These are phyloP conservation scores for Leptinotarsa texana DNA, from an alignment of 1,140 invertebrate species.

Conservation along the genomic window DNA sequence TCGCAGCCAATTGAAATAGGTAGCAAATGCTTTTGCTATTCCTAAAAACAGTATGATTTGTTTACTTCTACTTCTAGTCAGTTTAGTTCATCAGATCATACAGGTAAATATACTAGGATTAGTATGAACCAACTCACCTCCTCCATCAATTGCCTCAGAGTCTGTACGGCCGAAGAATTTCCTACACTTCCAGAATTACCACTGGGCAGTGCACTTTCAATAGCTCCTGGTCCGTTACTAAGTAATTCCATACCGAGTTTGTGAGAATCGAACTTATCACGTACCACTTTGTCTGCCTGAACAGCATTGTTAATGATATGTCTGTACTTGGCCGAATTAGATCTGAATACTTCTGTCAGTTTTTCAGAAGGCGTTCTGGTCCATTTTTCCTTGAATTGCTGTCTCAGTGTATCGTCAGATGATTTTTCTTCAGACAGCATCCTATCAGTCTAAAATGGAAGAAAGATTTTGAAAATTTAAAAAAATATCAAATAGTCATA, in stretches of 20 bases:
- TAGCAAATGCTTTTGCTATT: too few species aligned
- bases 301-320: slow-evolving; percentile 92
- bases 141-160: slow-evolving; percentile 81
- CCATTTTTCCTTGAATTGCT: slow-evolving; percentile 93
- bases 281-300: slow-evolving; percentile 71
- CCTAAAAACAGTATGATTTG: background rate
- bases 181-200: slow-evolving; percentile 57
- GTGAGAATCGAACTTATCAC: slow-evolving; percentile 83
- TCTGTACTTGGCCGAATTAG: slow-evolving; percentile 88
- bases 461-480: too few species aligned
- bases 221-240: slow-evolving; percentile 70
- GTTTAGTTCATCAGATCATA: too few species aligned
- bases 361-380: slow-evolving; percentile 83
- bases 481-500: too few species aligned
- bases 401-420: slow-evolving; percentile 84
- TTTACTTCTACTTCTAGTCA: background rate
- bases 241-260: slow-evolving; percentile 79
- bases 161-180: slow-evolving; percentile 66
- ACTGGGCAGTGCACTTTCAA: slow-evolving; percentile 68
- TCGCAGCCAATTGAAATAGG: too few species aligned
- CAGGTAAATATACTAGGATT: background rate
- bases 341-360: slow-evolving; percentile 85
- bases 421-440: slow-evolving; percentile 90
- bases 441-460: slow-evolving; percentile 68
- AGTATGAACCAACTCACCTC: slow-evolving; percentile 57